phyloP scores from a whole-genome alignment of 2,888 invertebrate species.

The Leptodirus hochenwartii region DNA sequence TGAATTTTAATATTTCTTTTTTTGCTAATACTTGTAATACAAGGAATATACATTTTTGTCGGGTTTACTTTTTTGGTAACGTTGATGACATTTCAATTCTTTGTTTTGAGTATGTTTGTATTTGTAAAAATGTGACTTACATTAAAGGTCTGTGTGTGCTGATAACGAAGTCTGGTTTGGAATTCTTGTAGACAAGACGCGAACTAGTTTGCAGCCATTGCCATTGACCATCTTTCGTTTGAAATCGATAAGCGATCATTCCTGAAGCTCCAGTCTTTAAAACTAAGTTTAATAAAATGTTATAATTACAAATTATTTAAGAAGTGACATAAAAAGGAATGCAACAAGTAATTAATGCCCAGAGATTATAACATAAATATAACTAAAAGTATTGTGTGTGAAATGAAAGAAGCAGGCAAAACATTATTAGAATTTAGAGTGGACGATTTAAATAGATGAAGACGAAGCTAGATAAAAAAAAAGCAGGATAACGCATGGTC shows the following conservation, averaged over 20 bases:
- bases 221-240: slow-evolving; percentile 87
- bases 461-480: no score
- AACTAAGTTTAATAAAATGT: slow-evolving; percentile 38
- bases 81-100: no score
- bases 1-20: no score
- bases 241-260: slow-evolving; percentile 95
- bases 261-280: slow-evolving; percentile 98
- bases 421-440: no score
- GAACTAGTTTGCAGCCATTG: slow-evolving; percentile 98
- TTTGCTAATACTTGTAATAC: no score
- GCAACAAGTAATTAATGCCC: neutral
- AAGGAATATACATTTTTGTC: no score
- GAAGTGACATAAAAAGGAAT: neutral
- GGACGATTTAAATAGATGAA: no score
- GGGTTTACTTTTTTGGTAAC: no score
- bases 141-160: slow-evolving; percentile 96
- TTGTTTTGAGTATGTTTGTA: neutral
- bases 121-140: slow-evolving; percentile 40
- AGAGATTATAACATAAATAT: slow-evolving; percentile 1
- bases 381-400: no score
- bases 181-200: slow-evolving; percentile 95
- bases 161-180: slow-evolving; percentile 97
- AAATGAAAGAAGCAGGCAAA: no score
- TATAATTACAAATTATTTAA: neutral
- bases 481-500: no score